Evolutionary conservation across 1,140 invertebrate species (phyloP).

Genomic region (Drosophila santomea): DNA sequence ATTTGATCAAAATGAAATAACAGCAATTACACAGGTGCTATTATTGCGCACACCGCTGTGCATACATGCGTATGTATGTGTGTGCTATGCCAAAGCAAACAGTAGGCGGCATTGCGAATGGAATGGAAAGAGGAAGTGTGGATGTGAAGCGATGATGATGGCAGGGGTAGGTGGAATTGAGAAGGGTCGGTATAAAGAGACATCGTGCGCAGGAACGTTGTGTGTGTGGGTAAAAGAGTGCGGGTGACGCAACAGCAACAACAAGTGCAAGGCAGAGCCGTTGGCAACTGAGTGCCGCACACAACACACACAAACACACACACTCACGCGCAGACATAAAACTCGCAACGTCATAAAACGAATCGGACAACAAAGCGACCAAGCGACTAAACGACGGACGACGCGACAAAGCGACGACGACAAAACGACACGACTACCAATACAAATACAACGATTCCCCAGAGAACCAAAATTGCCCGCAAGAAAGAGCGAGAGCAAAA

Average conservation of each 20-base stretch:
- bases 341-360: constrained; percentile 80
- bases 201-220: constrained; percentile 43
- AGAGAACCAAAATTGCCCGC: constrained; percentile 18
- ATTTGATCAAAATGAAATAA: neutral
- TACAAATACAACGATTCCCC: constrained; percentile 58
- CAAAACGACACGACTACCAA: constrained; percentile 19
- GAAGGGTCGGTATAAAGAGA: constrained; percentile 15
- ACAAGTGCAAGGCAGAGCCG: constrained; percentile 76
- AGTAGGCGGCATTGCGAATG: constrained; percentile 49
- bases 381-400: constrained; percentile 43
- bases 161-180: neutral
- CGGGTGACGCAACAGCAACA: constrained; percentile 82
- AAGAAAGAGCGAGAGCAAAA: no score
- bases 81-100: constrained; percentile 50
- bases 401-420: constrained; percentile 20
- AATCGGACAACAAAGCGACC: constrained; percentile 66
- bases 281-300: constrained; percentile 70
- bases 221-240: constrained; percentile 49
- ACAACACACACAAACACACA: constrained; percentile 27
- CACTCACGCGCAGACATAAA: constrained; percentile 59
- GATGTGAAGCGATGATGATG: neutral
- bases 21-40: constrained; percentile 9
- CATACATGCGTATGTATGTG: neutral
- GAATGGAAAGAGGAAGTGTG: constrained; percentile 26
- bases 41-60: constrained; percentile 11